phyloP scores from a whole-genome alignment of 2,888 invertebrate genomes.

The Lasioglossum figueresi region DNA sequence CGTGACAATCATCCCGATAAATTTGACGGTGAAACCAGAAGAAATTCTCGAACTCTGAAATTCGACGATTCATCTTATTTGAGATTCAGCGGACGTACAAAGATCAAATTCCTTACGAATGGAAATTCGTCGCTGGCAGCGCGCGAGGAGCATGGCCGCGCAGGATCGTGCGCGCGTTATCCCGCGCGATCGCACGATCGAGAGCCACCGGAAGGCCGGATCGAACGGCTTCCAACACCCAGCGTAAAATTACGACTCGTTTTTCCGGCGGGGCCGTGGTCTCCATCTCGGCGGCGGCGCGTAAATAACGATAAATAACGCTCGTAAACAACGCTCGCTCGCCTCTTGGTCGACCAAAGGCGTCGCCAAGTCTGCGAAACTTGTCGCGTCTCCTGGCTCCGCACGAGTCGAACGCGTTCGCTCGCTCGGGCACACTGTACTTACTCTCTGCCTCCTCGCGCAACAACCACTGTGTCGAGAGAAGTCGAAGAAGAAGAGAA shows the following conservation, averaged over 20 bases:
- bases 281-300: not conserved
- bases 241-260: not conserved
- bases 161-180: not conserved
- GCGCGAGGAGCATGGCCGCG: no score
- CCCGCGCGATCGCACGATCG: not conserved
- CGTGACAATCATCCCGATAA: not conserved
- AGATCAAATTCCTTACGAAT: not conserved
- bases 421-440: slow-evolving; percentile 25
- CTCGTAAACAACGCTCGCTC: slow-evolving; percentile 20
- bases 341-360: not conserved
- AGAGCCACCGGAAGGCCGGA: not conserved
- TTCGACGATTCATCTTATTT: no score
- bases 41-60: not conserved
- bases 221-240: not conserved
- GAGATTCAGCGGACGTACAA: not conserved
- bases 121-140: not conserved
- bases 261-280: slow-evolving; percentile 15
- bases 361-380: slow-evolving; percentile 42
- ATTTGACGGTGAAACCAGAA: not conserved
- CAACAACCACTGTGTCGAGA: slow-evolving; percentile 20
- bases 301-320: slow-evolving; percentile 30
- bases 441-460: slow-evolving; percentile 51
- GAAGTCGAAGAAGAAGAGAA: slow-evolving; percentile 19
- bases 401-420: not conserved
- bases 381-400: not conserved